Evolutionary conservation across 2,113 vertebrate genomes (phyloP).

Genomic region (Boleophthalmus pectinirostris): DNA sequence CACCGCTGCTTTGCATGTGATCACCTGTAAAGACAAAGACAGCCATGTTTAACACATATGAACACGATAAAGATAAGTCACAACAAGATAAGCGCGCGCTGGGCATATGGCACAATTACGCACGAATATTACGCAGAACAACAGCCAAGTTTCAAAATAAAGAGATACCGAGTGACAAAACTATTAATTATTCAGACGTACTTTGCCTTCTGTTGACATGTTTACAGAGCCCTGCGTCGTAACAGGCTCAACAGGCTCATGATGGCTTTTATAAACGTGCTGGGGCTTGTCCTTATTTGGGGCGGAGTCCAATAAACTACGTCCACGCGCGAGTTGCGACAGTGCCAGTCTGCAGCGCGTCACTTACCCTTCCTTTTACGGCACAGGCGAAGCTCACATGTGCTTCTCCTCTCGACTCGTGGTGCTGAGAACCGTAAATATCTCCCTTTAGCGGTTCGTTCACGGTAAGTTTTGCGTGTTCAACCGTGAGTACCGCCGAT

Average conservation of each 20-base stretch:
- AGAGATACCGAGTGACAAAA: not conserved
- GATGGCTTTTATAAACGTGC: not conserved
- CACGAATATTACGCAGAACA: not conserved
- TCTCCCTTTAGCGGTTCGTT: not conserved
- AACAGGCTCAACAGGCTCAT: not conserved
- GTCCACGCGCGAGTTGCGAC: no score
- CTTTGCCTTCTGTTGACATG: conserved; percentile 48
- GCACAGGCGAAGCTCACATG: not conserved
- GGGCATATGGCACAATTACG: not conserved
- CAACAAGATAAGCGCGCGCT: not conserved
- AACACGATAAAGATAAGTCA: no score
- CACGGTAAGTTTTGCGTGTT: not conserved
- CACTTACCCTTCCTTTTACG: not conserved
- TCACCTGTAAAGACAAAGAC: conserved; percentile 61
- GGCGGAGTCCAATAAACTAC: no score
- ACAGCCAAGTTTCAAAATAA: not conserved
- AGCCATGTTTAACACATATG: not conserved
- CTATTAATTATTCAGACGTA: conserved; percentile 19
- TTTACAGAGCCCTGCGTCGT: not conserved
- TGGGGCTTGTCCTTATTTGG: not conserved
- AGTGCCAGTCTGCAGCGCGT: not conserved
- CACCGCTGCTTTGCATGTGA: conserved; percentile 79
- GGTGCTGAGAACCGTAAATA: not conserved
- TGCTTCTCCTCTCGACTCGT: not conserved
- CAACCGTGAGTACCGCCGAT: not conserved